Percentiles rank a stretch among this genome's conserved stretches.
These are phyloP conservation scores for Andricus grossulariae DNA, from an alignment of 1,140 invertebrate species.

Conservation along the genomic window DNA sequence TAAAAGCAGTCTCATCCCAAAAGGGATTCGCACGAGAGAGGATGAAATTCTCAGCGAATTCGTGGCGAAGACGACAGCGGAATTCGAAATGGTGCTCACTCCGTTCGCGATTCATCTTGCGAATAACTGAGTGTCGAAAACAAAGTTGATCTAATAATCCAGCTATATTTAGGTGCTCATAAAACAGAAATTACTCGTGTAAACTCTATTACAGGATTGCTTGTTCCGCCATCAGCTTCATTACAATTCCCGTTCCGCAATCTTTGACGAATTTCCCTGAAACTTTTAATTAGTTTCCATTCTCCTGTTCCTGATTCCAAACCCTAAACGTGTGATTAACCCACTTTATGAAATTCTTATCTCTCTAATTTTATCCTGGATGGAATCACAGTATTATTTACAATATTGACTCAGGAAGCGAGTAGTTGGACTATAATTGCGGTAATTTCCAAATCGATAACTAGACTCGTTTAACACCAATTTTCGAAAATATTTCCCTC, in stretches of 20 bases:
- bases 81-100: slow-evolving; percentile 50
- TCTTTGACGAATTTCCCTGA: slow-evolving; percentile 14
- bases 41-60: slow-evolving; percentile 53
- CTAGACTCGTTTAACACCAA: neutral
- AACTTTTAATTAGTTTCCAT: slow-evolving; percentile 29
- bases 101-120: slow-evolving; percentile 41
- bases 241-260: slow-evolving; percentile 24
- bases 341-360: too few species aligned
- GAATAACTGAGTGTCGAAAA: slow-evolving; percentile 23
- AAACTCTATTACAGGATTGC: slow-evolving; percentile 15
- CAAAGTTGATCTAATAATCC: slow-evolving; percentile 20
- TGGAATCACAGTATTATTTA: too few species aligned
- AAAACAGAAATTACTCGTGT: slow-evolving; percentile 21
- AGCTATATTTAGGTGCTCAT: slow-evolving; percentile 22
- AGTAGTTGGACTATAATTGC: neutral
- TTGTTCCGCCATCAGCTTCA: slow-evolving; percentile 11
- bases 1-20: slow-evolving; percentile 50
- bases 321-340: slow-evolving; percentile 10
- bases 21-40: slow-evolving; percentile 47
- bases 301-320: neutral
- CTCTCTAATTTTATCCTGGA: too few species aligned
- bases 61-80: slow-evolving; percentile 46
- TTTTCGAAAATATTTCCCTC: neutral
- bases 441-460: neutral
- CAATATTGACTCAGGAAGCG: neutral